Base-by-base conservation (phyloP, 2,113 vertebrate genomes). In the Colistium nudipinnis region DNA sequence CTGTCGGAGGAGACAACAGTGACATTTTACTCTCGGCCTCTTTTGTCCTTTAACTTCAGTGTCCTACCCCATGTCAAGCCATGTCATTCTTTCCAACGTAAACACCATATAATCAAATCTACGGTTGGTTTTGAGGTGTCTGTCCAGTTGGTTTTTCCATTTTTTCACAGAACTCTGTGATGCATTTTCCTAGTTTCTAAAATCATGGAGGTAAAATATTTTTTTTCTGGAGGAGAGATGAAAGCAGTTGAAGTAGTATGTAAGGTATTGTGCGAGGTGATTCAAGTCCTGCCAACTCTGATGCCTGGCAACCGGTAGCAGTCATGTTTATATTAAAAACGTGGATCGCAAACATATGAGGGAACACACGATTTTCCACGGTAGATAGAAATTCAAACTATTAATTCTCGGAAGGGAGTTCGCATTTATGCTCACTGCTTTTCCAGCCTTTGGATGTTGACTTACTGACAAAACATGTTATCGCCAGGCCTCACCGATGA, bases 1-100 rank as follows among this genome's bases (percentile, higher is more conserved):
- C 43, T 39, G 48, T 44, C 28, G 16, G 39, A n/a, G 17, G 30
- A 71, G n/a, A 11, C 3, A 17, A 62, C 51, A 47, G 7, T 19
- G 20, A 28, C 56, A 54, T 36, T 63, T 36, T 14, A 30, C 31
- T 27, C 35, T 53, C 44, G 28, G 64, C 14, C 25, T 41, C 48
- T 36, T 52, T 69, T 43, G 17, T 49, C n/a, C 47, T 48, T 13
- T n/a, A n/a, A n/a, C n/a, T n/a, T n/a, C n/a, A n/a, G n/a, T n/a
- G n/a, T n/a, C n/a, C n/a, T n/a, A n/a, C n/a, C n/a, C n/a, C n/a
- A n/a, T n/a, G n/a, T n/a, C n/a, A n/a, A n/a, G n/a, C n/a, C n/a
- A n/a, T n/a, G 62, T 51, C 24, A 68, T 8, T 44, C 19, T 62
- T 13, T 47, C 14, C n/a, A n/a, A 69, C 22, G 6, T 11, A 11